These are phyloP conservation scores for Eupithecia insigniata DNA, from an alignment of 2,888 invertebrate species.

Conservation along the genomic window DNA sequence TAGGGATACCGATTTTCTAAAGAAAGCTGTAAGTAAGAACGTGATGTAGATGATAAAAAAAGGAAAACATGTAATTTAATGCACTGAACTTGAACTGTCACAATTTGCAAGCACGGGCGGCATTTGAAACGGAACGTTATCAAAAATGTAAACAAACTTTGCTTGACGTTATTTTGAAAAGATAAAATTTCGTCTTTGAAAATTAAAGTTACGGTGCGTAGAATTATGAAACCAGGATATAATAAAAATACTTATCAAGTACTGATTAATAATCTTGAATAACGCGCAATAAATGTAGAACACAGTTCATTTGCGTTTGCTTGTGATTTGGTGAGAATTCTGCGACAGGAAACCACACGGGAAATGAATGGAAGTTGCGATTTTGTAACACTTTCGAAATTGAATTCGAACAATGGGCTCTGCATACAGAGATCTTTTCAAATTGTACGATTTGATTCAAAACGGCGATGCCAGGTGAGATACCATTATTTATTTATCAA, in stretches of 20 bases:
- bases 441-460: constrained; percentile 86
- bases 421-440: constrained; percentile 74
- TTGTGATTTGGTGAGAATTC: constrained; percentile 26
- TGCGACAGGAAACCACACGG: constrained; percentile 68
- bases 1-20: too few relatives aligned
- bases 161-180: constrained; percentile 73
- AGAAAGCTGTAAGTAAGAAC: too few relatives aligned
- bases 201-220: neutral
- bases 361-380: constrained; percentile 73
- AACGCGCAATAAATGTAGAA: constrained; percentile 5
- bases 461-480: constrained; percentile 84
- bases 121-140: constrained; percentile 38
- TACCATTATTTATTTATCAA: constrained; percentile 23
- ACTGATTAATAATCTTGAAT: neutral
- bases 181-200: constrained; percentile 3
- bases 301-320: constrained; percentile 11
- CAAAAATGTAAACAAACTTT: constrained; percentile 47
- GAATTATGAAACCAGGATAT: neutral
- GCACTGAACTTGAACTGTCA: too few relatives aligned
- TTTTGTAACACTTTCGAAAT: constrained; percentile 59
- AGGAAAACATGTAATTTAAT: too few relatives aligned
- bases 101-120: too few relatives aligned
- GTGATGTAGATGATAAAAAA: too few relatives aligned
- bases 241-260: neutral
- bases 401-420: constrained; percentile 67